These are phyloP conservation scores for Cricetomys ansorgei DNA, from an alignment of 2,113 vertebrate species.

Conservation along the genomic window DNA sequence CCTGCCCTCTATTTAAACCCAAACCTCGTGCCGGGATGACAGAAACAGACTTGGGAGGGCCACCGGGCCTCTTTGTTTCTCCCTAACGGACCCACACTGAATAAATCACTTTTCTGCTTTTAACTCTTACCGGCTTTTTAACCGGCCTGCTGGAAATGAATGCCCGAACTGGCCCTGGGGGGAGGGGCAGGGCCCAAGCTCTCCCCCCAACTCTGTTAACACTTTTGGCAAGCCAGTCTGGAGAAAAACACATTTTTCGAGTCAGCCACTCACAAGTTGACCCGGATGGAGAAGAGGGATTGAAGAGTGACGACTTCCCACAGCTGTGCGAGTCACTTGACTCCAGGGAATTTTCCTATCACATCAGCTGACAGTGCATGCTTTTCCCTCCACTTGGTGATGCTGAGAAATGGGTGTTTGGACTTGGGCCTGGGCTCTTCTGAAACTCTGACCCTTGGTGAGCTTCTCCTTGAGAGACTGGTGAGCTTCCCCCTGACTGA, in stretches of 20 bases:
- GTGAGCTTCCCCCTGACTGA: background rate
- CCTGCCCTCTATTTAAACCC: background rate
- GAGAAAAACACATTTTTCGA: background rate
- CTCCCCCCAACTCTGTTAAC: background rate
- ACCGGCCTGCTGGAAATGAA: background rate
- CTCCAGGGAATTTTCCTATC: too few species aligned
- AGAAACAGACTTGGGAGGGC: background rate
- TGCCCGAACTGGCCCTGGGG: background rate
- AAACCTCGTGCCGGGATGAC: background rate
- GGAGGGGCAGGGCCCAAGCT: background rate
- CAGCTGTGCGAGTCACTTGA: background rate
- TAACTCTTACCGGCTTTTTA: background rate
- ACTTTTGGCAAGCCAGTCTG: background rate
- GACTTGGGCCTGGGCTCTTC: background rate
- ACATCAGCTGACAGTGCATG: too few species aligned
- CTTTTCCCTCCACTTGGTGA: background rate
- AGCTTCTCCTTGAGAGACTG: background rate
- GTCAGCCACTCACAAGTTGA: background rate
- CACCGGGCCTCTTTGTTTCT: background rate
- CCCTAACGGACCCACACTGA: background rate
- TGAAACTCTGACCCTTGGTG: background rate
- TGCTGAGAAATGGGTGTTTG: background rate
- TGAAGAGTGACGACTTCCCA: background rate
- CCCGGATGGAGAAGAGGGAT: background rate
- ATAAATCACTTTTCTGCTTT: background rate